These are phyloP conservation scores for Echinometra lucunter DNA, from an alignment of 53 echinoderm and acorn worm species.

Conservation along the genomic window DNA sequence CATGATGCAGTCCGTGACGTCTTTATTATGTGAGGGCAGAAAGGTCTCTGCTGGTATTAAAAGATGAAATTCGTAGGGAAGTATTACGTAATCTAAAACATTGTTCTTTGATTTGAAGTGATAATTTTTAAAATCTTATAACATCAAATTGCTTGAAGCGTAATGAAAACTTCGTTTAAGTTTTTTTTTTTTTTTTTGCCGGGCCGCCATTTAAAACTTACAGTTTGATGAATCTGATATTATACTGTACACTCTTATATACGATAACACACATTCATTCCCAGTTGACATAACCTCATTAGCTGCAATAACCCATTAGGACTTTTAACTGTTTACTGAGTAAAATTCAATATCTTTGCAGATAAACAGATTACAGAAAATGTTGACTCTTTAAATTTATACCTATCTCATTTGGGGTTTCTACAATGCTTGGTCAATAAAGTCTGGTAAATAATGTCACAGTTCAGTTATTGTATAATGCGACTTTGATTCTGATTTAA, in stretches of 20 bases:
- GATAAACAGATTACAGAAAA: background rate
- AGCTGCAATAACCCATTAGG: background rate
- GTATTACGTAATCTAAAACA: too few relatives aligned
- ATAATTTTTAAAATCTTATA: background rate
- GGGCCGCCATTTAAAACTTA: too few relatives aligned
- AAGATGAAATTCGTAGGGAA: too few relatives aligned
- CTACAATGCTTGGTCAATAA: background rate
- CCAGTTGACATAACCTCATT: background rate
- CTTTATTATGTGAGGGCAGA: too few relatives aligned
- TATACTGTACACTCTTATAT: background rate
- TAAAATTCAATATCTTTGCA: conserved; percentile 20
- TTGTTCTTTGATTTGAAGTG: background rate
- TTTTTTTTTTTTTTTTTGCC: too few relatives aligned
- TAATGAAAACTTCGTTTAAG: background rate
- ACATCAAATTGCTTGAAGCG: background rate
- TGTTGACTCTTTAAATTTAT: background rate
- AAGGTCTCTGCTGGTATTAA: too few relatives aligned
- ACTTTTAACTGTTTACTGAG: background rate
- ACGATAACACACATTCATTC: background rate
- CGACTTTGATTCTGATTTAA: background rate
- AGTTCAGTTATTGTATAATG: background rate
- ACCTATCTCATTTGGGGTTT: background rate
- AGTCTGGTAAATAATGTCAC: background rate
- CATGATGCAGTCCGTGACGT: too few relatives aligned
- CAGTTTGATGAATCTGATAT: background rate